Evolutionary conservation across 1,140 invertebrate species (phyloP), one percentile per base, ranked within the genome.

Genomic region (Galendromus occidentalis): DNA sequence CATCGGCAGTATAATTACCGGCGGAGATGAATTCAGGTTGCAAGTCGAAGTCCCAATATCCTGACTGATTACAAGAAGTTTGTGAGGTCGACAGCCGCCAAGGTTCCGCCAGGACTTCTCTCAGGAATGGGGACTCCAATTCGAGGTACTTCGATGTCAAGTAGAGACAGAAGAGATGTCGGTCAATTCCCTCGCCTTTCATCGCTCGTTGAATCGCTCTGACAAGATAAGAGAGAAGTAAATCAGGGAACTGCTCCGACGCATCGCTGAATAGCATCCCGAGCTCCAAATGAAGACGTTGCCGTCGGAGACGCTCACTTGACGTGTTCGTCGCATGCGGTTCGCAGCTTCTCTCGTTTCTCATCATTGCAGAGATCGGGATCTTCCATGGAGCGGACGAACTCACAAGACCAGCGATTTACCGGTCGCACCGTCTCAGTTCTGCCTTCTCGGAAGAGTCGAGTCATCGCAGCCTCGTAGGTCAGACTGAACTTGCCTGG

Each of bases 401-500:
- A 98, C 1, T 81, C 83, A 22, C 83, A 79, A 4, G 91, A 93
- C 75, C 97, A 89, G 44, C 88, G 83, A 29, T 93, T 94, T 73
- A 93, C 97, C 0, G 93, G 90, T 67, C 94, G 80, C 0, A 98
- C 93, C 7, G 95, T 98, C 80, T 98, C 94, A 0, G 94, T 98
- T 69, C 94, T 82, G 1, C 94, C 94, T 80, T 98, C 94, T 66
- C 90, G 82, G 79, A 85, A 98, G 30, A 98, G 78, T 67, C 94
- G 82, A 0, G 94, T 98, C 93, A 98, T 98, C 12, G 91, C 94
- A 0, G 95, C 93, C 78, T 98, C 94, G 74, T 98, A 98, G 0
- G 94, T 98, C 44, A 98, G 77, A 74, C 85, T 87, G 76, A 98
- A 97, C 70, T 87, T 87, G 2, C 86, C 84, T 68, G 25, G n/a